Conservation (phyloP, 2,888 invertebrate species). For the Ctenicera cuprea region DNA sequence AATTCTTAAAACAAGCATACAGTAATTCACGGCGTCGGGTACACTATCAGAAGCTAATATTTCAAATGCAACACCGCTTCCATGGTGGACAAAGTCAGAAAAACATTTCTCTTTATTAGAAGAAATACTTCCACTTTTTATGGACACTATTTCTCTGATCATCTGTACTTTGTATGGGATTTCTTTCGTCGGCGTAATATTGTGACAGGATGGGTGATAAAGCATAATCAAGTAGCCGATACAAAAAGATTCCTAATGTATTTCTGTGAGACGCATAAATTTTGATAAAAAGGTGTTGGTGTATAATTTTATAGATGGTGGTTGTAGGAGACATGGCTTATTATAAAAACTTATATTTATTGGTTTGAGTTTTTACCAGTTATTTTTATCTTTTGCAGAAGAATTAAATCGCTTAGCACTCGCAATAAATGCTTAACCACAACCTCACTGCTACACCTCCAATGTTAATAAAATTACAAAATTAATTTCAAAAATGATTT, state of each 20-base stretch:
- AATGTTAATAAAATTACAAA: not conserved
- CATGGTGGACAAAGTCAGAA: constrained; percentile 50
- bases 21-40: constrained; percentile 59
- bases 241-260: constrained; percentile 64
- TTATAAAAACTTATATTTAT: constrained; percentile 24
- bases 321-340: constrained; percentile 2
- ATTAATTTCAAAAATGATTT: not conserved
- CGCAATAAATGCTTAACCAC: too few relatives aligned
- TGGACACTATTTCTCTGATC: constrained; percentile 48
- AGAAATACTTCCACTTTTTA: constrained; percentile 37
- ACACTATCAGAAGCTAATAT: constrained; percentile 64
- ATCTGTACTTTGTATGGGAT: constrained; percentile 57
- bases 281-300: constrained; percentile 61
- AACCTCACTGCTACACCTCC: too few relatives aligned
- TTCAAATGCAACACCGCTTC: constrained; percentile 57
- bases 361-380: not conserved
- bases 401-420: not conserved
- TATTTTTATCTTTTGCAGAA: constrained; percentile 6
- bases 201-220: constrained; percentile 67
- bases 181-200: constrained; percentile 66
- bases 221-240: constrained; percentile 67
- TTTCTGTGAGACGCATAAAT: constrained; percentile 63
- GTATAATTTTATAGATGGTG: constrained; percentile 44
- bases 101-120: constrained; percentile 44
- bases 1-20: constrained; percentile 42